phyloP scores from a whole-genome alignment of 2,888 invertebrate species.

The Ophion ventricosus region DNA sequence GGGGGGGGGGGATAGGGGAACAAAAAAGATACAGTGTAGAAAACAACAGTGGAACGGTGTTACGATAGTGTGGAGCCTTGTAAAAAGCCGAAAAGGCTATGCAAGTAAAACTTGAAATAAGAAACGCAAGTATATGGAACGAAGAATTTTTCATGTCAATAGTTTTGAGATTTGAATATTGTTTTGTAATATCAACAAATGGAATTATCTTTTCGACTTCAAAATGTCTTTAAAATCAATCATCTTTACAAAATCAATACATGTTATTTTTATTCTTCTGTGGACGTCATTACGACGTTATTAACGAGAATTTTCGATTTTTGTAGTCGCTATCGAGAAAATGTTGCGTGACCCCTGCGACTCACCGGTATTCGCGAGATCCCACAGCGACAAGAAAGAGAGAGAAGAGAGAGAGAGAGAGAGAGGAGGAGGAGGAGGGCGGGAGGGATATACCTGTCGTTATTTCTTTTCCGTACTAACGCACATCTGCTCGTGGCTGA shows the following conservation, averaged over 20 bases:
- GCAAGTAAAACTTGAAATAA: no score
- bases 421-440: constrained; percentile 51
- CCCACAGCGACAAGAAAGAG: neutral
- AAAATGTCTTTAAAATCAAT: neutral
- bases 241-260: neutral
- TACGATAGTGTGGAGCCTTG: no score
- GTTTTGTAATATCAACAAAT: no score
- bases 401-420: constrained; percentile 50
- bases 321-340: neutral
- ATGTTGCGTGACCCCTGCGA: neutral
- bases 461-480: neutral
- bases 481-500: constrained; percentile 26
- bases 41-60: no score
- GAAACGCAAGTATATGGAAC: no score
- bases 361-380: neutral
- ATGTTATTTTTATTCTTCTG: neutral
- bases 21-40: no score
- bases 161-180: no score
- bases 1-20: no score
- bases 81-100: no score
- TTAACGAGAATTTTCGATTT: neutral
- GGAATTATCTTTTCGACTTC: neutral
- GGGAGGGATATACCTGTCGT: neutral
- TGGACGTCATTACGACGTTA: neutral
- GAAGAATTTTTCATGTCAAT: no score